These are phyloP conservation scores for Rana temporaria DNA, from an alignment of 2,113 vertebrate species.

Conservation along the genomic window DNA sequence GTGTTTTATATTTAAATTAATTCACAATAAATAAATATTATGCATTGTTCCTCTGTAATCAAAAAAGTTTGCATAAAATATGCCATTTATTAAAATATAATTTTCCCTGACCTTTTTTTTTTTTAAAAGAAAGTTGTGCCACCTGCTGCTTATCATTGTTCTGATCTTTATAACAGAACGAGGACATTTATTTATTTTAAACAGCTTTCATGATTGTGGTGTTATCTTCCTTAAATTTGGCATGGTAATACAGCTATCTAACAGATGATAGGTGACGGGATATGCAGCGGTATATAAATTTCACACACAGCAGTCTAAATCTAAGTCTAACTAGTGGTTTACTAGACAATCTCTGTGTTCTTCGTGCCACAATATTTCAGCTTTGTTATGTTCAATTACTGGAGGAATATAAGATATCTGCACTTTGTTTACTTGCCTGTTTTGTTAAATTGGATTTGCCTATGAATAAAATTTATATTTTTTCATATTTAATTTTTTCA, in stretches of 20 bases:
- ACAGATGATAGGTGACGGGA: conserved; percentile 2
- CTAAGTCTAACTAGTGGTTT: conserved; percentile 17
- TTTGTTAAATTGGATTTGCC: conserved; percentile 45
- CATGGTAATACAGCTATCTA: neutral
- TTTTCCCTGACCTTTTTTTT: neutral
- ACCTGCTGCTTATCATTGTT: neutral
- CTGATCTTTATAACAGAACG: neutral
- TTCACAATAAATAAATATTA: conserved; percentile 33
- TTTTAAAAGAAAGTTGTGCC: neutral
- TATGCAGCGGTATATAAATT: conserved; percentile 1
- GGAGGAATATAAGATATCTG: conserved; percentile 10
- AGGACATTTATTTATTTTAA: conserved; percentile 25
- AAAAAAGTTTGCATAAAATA: neutral
- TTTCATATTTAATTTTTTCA: neutral
- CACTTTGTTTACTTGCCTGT: conserved; percentile 36
- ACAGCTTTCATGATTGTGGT: neutral
- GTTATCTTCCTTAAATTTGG: neutral
- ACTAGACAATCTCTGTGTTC: conserved; percentile 24
- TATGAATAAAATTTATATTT: conserved; percentile 32
- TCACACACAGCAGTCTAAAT: neutral
- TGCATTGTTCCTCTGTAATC: conserved; percentile 15
- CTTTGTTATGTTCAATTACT: conserved; percentile 33
- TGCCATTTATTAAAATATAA: conserved; percentile 25
- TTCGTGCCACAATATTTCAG: conserved; percentile 13
- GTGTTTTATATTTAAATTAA: neutral